Evolutionary conservation across 1,140 invertebrate genomes (phyloP), one percentile per base, ranked within the genome.

Genomic region (Hylaeus anthracinus): DNA sequence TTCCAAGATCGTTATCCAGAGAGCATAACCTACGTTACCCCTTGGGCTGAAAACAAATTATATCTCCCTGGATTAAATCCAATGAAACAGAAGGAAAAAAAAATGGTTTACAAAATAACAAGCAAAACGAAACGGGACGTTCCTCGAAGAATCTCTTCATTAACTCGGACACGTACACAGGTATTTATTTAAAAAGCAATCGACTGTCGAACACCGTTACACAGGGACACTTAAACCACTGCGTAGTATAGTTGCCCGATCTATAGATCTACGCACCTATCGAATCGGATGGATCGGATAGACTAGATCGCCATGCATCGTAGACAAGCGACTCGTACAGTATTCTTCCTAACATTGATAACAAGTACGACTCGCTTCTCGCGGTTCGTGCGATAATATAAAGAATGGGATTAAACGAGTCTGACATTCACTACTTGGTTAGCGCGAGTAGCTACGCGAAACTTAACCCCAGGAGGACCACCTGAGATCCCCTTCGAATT

Each of bases 211-310:
- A 89, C 86, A 89, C 87, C 78, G 85, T 90, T 89, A 90, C 92
- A 94, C 82, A 93, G 92, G 91, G 92, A 91, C 91, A 94, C 82
- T 90, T 92, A 90, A 26, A 88, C 85, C 81, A 69, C 85, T 85
- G 86, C 85, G 79, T 74, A 77, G 84, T 73, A 83, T 70, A 76
- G 60, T 58, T 75, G 61, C 69, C 65, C 84, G 74, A 81, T 56
- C 67, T 85, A 80, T 76, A 74, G 65, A 82, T 82, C 76, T 85
- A 82, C 72, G 51, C 55, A 69, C 69, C 82, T 70, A 84, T 82
- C 77, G 79, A 84, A 81, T 77, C 69, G 72, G 72, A 41, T 81
- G 70, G 71, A 85, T 65, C 73, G 73, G 76, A 74, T 75, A 86
- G 79, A 85, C 81, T 82, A 85, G 83, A 81, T 67, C 65, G 74